Conservation (phyloP, 2,888 invertebrate species). For the Artemia sinica region DNA sequence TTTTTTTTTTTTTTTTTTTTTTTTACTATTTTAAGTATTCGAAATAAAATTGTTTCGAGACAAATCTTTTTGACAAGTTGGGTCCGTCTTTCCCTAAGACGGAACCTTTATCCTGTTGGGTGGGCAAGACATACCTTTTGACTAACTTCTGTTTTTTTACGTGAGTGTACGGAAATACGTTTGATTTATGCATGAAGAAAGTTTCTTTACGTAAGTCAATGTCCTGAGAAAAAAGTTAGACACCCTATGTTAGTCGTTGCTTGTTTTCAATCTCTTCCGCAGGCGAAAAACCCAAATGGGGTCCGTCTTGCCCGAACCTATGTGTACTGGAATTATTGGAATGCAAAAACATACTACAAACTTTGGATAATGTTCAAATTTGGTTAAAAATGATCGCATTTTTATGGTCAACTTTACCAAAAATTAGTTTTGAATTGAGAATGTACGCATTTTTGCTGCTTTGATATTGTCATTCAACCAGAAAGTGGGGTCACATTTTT, state of each 20-base stretch:
- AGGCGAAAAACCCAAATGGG: background rate
- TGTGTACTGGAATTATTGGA: too few relatives aligned
- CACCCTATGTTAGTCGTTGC: background rate
- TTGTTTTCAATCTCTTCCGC: background rate
- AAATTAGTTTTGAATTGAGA: too few relatives aligned
- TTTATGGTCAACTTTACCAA: too few relatives aligned
- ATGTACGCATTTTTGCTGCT: too few relatives aligned
- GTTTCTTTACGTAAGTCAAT: background rate
- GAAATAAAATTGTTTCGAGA: background rate
- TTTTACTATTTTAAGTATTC: background rate
- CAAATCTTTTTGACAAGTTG: conserved; percentile 2
- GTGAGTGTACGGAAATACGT: background rate
- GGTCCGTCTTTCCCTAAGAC: background rate
- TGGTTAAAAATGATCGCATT: too few relatives aligned
- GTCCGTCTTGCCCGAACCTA: background rate
- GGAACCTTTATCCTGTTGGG: background rate
- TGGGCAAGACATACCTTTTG: conserved; percentile 6
- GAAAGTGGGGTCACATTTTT: too few relatives aligned
- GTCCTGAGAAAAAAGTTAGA: background rate
- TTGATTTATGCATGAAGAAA: background rate
- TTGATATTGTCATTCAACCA: too few relatives aligned
- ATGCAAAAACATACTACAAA: too few relatives aligned
- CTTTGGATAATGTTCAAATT: too few relatives aligned
- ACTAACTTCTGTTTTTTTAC: background rate
- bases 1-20: background rate